A percentile compares a stretch with the other conserved stretches of the same genome.
Evolutionary conservation across 2,888 invertebrate genomes (phyloP).

Genomic region (Corbicula japonica): DNA sequence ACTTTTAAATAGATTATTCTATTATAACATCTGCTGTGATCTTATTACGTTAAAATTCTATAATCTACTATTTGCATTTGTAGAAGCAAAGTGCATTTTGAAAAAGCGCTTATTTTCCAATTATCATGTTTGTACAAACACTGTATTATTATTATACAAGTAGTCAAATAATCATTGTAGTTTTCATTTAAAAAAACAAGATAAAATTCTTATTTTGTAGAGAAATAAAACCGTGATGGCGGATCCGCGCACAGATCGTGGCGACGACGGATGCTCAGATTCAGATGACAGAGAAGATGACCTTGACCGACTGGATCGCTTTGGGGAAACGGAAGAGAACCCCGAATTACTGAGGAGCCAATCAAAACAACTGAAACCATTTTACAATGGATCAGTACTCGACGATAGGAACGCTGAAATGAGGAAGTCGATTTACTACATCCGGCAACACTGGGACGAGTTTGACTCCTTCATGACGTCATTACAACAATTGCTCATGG

Average conservation of each 20-base stretch:
- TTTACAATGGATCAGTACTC: slow-evolving; percentile 62
- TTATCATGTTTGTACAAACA: too few species aligned
- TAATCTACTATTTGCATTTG: too few species aligned
- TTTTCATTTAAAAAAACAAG: too few species aligned
- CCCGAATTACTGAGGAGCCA: slow-evolving; percentile 59
- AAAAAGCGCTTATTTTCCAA: too few species aligned
- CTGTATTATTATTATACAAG: too few species aligned
- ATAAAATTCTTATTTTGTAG: too few species aligned
- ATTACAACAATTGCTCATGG: slow-evolving; percentile 46
- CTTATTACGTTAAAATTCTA: too few species aligned
- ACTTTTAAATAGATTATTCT: too few species aligned
- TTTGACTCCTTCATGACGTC: slow-evolving; percentile 51
- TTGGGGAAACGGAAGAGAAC: slow-evolving; percentile 43
- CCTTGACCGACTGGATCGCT: slow-evolving; percentile 41
- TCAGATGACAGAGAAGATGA: slow-evolving; percentile 42
- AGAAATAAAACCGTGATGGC: too few species aligned
- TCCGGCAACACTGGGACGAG: slow-evolving; percentile 64
- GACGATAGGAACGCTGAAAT: slow-evolving; percentile 64
- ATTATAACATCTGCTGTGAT: too few species aligned
- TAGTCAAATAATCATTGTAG: too few species aligned
- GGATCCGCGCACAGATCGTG: background rate
- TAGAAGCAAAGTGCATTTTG: too few species aligned
- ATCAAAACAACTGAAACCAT: slow-evolving; percentile 64
- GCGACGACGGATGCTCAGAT: slow-evolving; percentile 10
- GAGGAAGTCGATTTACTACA: slow-evolving; percentile 63